A percentile compares a stretch with the other conserved stretches of the same genome.
phyloP scores from a whole-genome alignment of 2,888 invertebrate species.

The Embidobia sp. region DNA sequence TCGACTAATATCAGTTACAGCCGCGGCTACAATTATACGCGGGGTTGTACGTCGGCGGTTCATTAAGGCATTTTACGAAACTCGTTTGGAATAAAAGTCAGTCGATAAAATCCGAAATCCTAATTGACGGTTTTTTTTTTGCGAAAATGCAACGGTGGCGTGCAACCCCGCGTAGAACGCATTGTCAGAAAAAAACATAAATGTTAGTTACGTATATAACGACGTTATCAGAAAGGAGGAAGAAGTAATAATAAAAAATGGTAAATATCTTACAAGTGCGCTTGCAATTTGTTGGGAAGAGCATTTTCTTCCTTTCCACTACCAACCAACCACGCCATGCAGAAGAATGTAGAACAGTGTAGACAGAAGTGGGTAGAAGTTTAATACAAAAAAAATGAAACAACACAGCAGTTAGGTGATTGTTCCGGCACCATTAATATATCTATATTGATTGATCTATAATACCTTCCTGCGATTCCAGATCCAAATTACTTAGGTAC shows the following conservation, averaged over 20 bases:
- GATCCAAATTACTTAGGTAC: conserved; percentile 42
- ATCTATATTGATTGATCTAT: conserved; percentile 66
- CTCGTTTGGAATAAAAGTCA: conserved; percentile 9
- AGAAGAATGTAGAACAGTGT: conserved; percentile 83
- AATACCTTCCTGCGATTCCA: conserved; percentile 68
- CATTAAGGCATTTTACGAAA: conserved; percentile 36
- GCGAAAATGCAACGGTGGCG: not conserved
- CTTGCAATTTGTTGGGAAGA: conserved; percentile 86
- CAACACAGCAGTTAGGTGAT: conserved; percentile 81
- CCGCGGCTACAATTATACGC: conserved; percentile 60
- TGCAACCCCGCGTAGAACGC: conserved; percentile 37
- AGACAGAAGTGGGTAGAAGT: conserved; percentile 81
- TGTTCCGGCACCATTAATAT: conserved; percentile 78
- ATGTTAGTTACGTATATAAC: conserved; percentile 56
- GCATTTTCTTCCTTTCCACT: conserved; percentile 87
- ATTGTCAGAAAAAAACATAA: conserved; percentile 21
- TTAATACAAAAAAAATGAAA: conserved; percentile 81
- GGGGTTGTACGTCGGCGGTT: conserved; percentile 38
- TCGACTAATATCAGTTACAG: conserved; percentile 61
- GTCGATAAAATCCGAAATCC: not conserved
- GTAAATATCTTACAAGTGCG: conserved; percentile 85
- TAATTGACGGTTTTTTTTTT: no score
- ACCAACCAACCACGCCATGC: conserved; percentile 84
- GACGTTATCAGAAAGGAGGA: conserved; percentile 40
- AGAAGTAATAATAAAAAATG: conserved; percentile 72